Conservation (phyloP, 2,888 invertebrate species). For the Parnassius smintheus region DNA sequence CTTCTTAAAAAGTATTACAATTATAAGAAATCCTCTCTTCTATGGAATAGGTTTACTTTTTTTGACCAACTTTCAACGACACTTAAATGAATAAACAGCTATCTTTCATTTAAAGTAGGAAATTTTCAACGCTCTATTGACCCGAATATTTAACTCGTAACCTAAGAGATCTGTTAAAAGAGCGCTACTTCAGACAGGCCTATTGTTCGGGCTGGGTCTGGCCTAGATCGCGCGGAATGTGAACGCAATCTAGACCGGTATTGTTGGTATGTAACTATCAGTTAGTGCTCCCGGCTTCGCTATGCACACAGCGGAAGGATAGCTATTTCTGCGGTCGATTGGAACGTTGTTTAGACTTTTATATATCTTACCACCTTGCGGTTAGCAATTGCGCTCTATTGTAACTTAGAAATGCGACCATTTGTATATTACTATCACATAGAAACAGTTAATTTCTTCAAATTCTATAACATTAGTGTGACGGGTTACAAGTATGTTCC, state of each 20-base stretch:
- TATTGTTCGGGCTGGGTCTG: constrained; percentile 60
- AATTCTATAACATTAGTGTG: too few species aligned
- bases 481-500: too few species aligned
- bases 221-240: constrained; percentile 71
- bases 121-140: constrained; percentile 64
- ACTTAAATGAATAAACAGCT: neutral
- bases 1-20: too few species aligned
- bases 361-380: constrained; percentile 20
- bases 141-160: constrained; percentile 64
- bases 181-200: constrained; percentile 58
- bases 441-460: too few species aligned
- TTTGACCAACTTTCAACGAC: neutral
- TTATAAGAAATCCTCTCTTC: too few species aligned
- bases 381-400: constrained; percentile 23
- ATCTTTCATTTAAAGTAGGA: constrained; percentile 47
- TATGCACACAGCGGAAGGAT: constrained; percentile 30
- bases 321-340: constrained; percentile 34
- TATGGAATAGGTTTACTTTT: too few species aligned
- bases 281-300: constrained; percentile 32
- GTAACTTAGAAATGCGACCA: constrained; percentile 8
- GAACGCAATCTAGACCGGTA: constrained; percentile 71
- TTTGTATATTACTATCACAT: neutral
- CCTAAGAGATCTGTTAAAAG: constrained; percentile 58
- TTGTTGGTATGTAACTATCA: constrained; percentile 62
- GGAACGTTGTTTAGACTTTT: constrained; percentile 17